Evolutionary conservation across 2,888 invertebrate genomes (phyloP), one percentile per base, ranked within the genome.

Genomic region (Strigamia crassipes): DNA sequence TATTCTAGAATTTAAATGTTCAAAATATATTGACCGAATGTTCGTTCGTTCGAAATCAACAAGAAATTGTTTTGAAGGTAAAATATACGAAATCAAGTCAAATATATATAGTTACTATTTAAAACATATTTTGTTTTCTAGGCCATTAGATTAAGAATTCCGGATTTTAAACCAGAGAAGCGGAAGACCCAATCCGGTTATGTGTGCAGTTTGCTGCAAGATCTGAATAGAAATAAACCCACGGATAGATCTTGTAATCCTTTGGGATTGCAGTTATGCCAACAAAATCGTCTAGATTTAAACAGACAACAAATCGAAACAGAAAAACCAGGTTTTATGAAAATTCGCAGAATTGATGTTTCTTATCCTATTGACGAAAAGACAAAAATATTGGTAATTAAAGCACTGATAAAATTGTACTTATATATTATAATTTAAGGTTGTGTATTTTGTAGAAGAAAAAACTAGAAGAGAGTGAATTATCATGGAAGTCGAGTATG

Each of bases 31-130:
- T 51, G 5, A 8, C 9, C 23, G 46, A 80, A 0, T 80, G 80
- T 46, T 5, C 5, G 2, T 80, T 80, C 51, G 46, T 80, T 46
- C 8, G 18, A n/a, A 23, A 80, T 46, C 46, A 80, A 27, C 42
- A 15, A 0, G 79, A 79, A 18, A 46, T 38, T 23, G 42, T 79
- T 18, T 79, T 78, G 27, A 38, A 78, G 38, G 78, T 78, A 46
- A 46, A 46, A 46, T 1, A 5, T 46, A 46, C 15, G 46, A 4
- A 38, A 38, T 38, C 6, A 9, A 31, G n/a, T 77, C 18, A 21
- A 21, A 51, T n/a, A 51, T 51, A 3, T 27, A 51, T 51, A 10
- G 6, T 5, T 51, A 6, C 3, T 2, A 15, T 13, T 51, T 18
- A 51, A 18, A 51, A 18, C 51, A 27, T 2, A 27, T 27, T 27